Conservation (phyloP, 2,797 vertebrate genomes). For the Salarias fasciatus region DNA sequence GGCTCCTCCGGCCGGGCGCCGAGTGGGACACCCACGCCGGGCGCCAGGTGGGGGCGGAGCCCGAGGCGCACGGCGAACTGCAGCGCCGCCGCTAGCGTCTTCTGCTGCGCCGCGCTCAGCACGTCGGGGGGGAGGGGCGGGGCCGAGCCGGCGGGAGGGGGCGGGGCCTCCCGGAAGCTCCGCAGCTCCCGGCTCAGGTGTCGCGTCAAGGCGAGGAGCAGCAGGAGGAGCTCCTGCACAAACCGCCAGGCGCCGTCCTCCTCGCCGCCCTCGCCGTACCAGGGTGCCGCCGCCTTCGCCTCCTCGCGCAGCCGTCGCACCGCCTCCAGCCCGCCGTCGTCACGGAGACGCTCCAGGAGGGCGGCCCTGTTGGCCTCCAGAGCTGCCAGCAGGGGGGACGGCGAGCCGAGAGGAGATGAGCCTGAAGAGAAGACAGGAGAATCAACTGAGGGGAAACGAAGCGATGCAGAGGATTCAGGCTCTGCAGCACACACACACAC, state of each 20-base stretch:
- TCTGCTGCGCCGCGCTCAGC: conserved; percentile 88
- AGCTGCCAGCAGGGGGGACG: conserved; percentile 73
- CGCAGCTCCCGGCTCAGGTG: conserved; percentile 79
- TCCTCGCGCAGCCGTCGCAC: conserved; percentile 57
- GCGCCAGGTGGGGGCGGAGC: conserved; percentile 86
- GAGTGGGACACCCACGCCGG: conserved; percentile 88
- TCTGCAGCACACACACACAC: background rate
- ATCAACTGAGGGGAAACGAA: no score
- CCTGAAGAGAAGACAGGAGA: conserved; percentile 62
- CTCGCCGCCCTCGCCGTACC: conserved; percentile 62
- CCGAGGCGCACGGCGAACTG: conserved; percentile 90
- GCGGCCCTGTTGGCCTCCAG: conserved; percentile 78
- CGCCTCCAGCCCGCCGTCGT: conserved; percentile 57
- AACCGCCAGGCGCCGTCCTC: conserved; percentile 88
- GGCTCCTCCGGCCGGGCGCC: conserved; percentile 80
- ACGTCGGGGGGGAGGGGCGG: conserved; percentile 89
- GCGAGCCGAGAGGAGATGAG: conserved; percentile 40
- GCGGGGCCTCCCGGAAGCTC: conserved; percentile 55
- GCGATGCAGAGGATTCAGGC: no score
- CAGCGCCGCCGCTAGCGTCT: conserved; percentile 79
- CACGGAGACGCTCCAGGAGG: conserved; percentile 77
- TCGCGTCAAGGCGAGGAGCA: conserved; percentile 84
- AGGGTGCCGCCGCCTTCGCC: conserved; percentile 41
- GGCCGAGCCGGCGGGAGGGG: conserved; percentile 63
- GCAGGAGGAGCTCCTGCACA: conserved; percentile 84